Evolutionary conservation across 2,888 invertebrate genomes (phyloP).

Genomic region (Callinectes sapidus): DNA sequence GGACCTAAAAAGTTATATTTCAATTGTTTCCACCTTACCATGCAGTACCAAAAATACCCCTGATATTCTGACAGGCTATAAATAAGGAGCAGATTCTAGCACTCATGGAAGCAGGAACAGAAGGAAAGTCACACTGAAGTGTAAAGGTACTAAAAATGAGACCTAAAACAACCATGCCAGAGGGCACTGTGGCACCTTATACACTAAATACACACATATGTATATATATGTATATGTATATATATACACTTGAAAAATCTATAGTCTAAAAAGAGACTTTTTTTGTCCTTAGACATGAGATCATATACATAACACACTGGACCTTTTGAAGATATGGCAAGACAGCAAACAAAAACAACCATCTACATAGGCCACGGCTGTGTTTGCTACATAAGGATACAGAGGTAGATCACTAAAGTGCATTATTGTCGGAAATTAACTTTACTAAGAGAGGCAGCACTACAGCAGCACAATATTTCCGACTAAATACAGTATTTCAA

Average conservation of each 20-base stretch:
- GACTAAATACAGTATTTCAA: conserved; percentile 52
- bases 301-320: conserved; percentile 70
- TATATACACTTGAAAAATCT: conserved; percentile 56
- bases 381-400: conserved; percentile 71
- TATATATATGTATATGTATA: conserved; percentile 49
- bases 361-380: conserved; percentile 70
- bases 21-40: conserved; percentile 45
- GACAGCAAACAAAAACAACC: conserved; percentile 71
- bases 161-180: conserved; percentile 66
- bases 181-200: conserved; percentile 70
- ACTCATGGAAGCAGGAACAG: conserved; percentile 48
- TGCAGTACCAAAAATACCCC: conserved; percentile 46
- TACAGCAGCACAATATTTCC: conserved; percentile 70
- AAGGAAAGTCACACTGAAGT: conserved; percentile 30
- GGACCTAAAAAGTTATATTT: conserved; percentile 47
- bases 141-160: conserved; percentile 49
- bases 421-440: conserved; percentile 70
- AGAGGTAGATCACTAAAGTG: conserved; percentile 71
- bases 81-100: conserved; percentile 46
- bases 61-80: conserved; percentile 47
- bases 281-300: conserved; percentile 72
- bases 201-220: conserved; percentile 62
- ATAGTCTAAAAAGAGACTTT: conserved; percentile 70
- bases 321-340: conserved; percentile 70
- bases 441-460: conserved; percentile 64